phyloP scores from a whole-genome alignment of 2,113 vertebrate species.

The Urocolius indicus region DNA sequence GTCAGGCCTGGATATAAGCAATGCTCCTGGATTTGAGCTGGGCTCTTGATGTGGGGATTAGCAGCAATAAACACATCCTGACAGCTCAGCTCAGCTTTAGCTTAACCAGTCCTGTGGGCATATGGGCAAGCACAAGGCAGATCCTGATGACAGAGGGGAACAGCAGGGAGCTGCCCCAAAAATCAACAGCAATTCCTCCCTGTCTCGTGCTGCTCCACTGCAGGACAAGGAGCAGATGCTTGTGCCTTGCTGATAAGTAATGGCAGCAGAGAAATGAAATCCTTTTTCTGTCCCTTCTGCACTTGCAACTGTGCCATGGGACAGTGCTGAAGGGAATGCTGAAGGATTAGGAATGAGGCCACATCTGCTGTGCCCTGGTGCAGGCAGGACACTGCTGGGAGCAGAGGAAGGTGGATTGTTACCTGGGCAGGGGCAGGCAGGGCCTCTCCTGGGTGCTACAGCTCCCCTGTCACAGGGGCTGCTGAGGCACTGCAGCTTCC shows the following conservation, averaged over 20 bases:
- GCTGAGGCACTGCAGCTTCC: background rate
- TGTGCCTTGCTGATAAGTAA: background rate
- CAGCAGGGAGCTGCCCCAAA: background rate
- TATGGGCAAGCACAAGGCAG: fast-evolving
- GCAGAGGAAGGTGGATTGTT: background rate
- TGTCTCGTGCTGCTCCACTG: background rate
- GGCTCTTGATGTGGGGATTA: background rate
- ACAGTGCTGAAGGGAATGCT: fast-evolving
- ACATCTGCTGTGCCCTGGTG: fast-evolving
- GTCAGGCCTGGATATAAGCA: background rate
- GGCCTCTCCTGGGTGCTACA: background rate
- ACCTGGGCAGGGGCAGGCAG: background rate
- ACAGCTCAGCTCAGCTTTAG: background rate
- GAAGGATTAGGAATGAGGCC: background rate
- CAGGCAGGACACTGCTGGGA: background rate
- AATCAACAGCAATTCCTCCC: background rate
- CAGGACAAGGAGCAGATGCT: background rate
- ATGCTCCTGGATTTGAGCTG: background rate
- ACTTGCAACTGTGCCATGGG: fast-evolving
- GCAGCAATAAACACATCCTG: background rate
- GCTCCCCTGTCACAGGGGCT: background rate
- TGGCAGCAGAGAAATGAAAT: background rate
- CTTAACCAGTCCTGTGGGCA: fast-evolving
- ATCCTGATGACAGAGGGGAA: background rate
- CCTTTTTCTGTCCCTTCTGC: background rate